Conservation (phyloP, 2,888 invertebrate species). For the Beris chalybata region DNA sequence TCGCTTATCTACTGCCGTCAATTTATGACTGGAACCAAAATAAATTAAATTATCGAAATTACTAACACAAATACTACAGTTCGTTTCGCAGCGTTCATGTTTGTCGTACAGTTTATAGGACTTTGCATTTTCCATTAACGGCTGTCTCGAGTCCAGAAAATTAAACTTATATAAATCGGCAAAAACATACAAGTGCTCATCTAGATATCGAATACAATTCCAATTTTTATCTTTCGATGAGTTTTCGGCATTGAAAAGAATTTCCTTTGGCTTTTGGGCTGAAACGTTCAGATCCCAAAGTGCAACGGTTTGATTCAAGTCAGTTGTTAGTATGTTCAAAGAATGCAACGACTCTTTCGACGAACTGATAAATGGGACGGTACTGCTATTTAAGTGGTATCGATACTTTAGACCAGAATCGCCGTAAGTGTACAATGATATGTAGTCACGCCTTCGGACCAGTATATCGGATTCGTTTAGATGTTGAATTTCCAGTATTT, state of each 20-base stretch:
- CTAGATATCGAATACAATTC: conserved; percentile 45
- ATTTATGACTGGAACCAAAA: conserved; percentile 50
- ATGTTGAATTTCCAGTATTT: conserved; percentile 49
- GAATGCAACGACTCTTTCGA: conserved; percentile 43
- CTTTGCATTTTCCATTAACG: conserved; percentile 5
- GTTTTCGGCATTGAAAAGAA: conserved; percentile 5
- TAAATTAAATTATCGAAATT: conserved; percentile 46
- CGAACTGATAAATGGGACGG: conserved; percentile 48
- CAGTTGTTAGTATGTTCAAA: conserved; percentile 45
- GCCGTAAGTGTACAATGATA: conserved; percentile 44
- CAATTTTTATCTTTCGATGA: conserved; percentile 40
- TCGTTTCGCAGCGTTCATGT: conserved; percentile 44
- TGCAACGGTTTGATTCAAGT: conserved; percentile 47
- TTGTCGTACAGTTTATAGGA: conserved; percentile 29
- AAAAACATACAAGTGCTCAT: conserved; percentile 46
- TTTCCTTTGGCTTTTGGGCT: conserved; percentile 32
- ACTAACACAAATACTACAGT: conserved; percentile 46
- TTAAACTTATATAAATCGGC: conserved; percentile 45
- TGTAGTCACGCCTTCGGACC: conserved; percentile 44
- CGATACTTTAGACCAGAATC: conserved; percentile 9
- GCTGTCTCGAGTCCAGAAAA: conserved; percentile 45
- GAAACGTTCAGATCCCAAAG: conserved; percentile 43
- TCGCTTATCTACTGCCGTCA: conserved; percentile 49
- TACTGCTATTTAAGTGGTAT: conserved; percentile 40
- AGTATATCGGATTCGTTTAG: conserved; percentile 38